Evolutionary conservation across 1,140 invertebrate species (phyloP).

Genomic region (Galleria mellonella): DNA sequence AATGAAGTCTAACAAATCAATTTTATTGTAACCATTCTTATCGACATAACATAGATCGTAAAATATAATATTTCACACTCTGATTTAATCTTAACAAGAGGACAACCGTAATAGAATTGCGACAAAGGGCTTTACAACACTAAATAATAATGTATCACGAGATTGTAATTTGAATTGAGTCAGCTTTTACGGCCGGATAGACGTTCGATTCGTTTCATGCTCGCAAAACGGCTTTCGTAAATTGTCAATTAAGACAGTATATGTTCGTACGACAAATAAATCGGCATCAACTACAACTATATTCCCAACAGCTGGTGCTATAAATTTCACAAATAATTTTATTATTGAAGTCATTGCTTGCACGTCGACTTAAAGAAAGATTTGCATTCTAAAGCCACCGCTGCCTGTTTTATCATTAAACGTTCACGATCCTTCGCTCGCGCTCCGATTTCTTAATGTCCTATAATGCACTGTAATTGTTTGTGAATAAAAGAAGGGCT

Average conservation of each 20-base stretch:
- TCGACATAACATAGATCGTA: too few species aligned
- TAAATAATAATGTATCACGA: conserved; percentile 17
- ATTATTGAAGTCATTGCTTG: conserved; percentile 44
- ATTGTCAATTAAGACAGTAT: conserved; percentile 45
- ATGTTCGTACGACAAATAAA: conserved; percentile 39
- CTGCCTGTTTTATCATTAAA: conserved; percentile 55
- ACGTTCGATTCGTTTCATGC: conserved; percentile 6
- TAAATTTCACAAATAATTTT: conserved; percentile 62
- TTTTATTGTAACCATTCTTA: too few species aligned
- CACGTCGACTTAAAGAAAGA: conserved; percentile 46
- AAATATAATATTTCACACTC: too few species aligned
- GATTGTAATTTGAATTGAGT: conserved; percentile 24
- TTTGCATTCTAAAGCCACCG: conserved; percentile 52
- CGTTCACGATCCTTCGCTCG: conserved; percentile 37
- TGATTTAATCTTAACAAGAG: too few species aligned
- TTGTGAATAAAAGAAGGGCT: conserved; percentile 48
- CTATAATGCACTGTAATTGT: conserved; percentile 51
- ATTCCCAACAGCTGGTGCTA: conserved; percentile 13
- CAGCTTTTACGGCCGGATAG: conserved; percentile 23
- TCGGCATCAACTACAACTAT: conserved; percentile 12
- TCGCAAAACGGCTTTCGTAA: conserved; percentile 26
- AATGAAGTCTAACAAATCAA: too few species aligned
- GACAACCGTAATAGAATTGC: conserved; percentile 1
- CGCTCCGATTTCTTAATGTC: conserved; percentile 29
- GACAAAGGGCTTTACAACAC: conserved; percentile 3